Percentiles rank a stretch among this genome's conserved stretches.
These are phyloP conservation scores for Mellivora capensis DNA, from an alignment of 2,113 vertebrate species.

Conservation along the genomic window DNA sequence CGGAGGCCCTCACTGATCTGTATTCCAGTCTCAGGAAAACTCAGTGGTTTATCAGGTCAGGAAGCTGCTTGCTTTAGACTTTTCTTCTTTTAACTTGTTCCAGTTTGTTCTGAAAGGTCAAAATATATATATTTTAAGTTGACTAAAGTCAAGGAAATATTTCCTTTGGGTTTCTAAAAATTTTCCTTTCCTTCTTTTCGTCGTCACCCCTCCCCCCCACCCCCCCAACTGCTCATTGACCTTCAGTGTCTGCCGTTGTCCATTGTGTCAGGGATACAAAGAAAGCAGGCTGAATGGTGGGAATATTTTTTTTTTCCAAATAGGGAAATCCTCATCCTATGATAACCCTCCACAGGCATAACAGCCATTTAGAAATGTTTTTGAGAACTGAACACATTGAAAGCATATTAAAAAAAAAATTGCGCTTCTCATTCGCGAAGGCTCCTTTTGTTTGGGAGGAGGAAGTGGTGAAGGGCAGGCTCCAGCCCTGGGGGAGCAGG, in stretches of 20 bases:
- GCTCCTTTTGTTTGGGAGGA: not conserved
- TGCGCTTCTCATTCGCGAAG: not conserved
- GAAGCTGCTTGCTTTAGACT: not conserved
- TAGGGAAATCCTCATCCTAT: not conserved
- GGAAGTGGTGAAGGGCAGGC: not conserved
- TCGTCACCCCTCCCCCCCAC: not conserved
- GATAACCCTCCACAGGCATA: not conserved
- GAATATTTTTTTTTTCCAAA: not conserved
- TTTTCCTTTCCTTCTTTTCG: not conserved
- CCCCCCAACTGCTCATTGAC: not conserved
- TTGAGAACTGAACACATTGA: not conserved
- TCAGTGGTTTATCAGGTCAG: not conserved
- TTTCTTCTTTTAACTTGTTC: not conserved
- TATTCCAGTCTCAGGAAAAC: not conserved
- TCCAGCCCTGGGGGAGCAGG: fast-evolving
- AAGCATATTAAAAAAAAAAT: not conserved
- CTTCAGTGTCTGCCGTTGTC: not conserved
- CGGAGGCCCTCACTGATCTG: not conserved
- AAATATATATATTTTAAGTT: not conserved
- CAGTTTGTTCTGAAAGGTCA: not conserved
- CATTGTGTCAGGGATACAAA: not conserved
- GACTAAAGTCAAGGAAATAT: not conserved
- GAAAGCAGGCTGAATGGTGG: not conserved
- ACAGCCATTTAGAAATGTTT: not conserved
- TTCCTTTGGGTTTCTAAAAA: conserved; percentile 10